Evolutionary conservation across 1,140 invertebrate genomes (phyloP), one percentile per base, ranked within the genome.

Genomic region (Globodera ellingtonae): DNA sequence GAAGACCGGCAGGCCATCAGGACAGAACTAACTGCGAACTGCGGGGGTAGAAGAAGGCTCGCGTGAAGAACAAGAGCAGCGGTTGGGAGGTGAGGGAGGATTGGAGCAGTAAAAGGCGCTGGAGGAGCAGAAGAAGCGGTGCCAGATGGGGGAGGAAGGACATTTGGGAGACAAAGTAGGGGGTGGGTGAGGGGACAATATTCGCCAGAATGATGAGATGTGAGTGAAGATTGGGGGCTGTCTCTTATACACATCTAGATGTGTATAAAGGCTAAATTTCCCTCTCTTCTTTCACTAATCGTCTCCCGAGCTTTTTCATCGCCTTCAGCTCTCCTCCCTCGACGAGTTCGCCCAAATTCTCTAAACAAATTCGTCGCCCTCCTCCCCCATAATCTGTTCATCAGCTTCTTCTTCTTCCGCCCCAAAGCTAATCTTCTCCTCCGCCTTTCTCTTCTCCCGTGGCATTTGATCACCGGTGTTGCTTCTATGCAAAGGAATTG

Each of bases 41-140:
- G 24, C 24, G 6, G 6, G 67, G 67, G 67, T 70, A 70, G 67
- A 70, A 70, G 46, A 70, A 70, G 67, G 67, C 67, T 4, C 67
- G 24, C 8, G 67, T 70, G 67, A 70, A 44, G 21, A 24, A 70
- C n/a, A 70, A 15, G 9, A 18, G 56, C 9, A 59, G 15, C 0
- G 56, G 56, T 59, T 59, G 56, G 13, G 56, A 9, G 56, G 15
- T 10, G 56, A 59, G 56, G 9, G 15, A 59, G 15, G 56, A 59
- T 5, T 15, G 56, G 9, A 59, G 56, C 8, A 59, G 56, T 15
- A 59, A 59, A 59, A 59, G 56, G 9, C 56, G 56, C 9, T 15
- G 56, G 56, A 59, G 56, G 9, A 59, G 56, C 56, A 59, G 15
- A 59, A 59, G 56, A 8, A 59, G 56, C 9, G 13, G 56, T 59